phyloP scores from a whole-genome alignment of 2,888 invertebrate genomes.

The Zelleria hepariella region DNA sequence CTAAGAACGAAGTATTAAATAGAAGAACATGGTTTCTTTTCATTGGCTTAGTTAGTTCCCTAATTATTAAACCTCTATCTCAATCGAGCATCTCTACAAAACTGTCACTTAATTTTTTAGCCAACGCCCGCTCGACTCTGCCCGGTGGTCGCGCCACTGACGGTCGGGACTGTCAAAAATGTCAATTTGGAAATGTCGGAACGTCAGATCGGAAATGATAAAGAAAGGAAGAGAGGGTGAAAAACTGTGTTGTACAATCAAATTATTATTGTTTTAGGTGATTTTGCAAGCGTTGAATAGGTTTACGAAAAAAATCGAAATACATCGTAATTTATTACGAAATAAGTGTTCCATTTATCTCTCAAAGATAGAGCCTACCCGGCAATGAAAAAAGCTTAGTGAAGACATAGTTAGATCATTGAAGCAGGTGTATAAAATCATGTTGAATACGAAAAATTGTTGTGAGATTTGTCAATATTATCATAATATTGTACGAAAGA shows the following conservation, averaged over 20 bases:
- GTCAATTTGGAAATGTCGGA: neutral
- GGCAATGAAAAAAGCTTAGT: no score
- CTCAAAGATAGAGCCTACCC: no score
- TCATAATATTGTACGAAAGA: neutral
- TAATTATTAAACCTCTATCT: neutral
- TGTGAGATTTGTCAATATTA: neutral
- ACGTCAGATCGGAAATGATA: neutral
- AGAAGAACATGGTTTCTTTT: no score
- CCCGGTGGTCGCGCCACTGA: neutral
- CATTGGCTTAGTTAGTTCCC: no score
- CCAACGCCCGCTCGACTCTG: neutral
- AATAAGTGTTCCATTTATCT: no score
- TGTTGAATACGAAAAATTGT: neutral
- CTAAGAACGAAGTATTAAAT: no score
- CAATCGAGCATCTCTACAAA: neutral
- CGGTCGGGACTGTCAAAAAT: neutral
- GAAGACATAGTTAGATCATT: no score
- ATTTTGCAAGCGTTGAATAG: no score
- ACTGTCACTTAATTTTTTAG: neutral
- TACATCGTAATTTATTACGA: no score
- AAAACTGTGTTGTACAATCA: neutral
- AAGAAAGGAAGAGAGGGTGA: neutral
- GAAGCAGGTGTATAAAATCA: no score
- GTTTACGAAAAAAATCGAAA: no score
- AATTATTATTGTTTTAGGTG: neutral